Evolutionary conservation across 2,113 vertebrate species (phyloP), one percentile per base, ranked within the genome.

Genomic region (Aramus guarauna): DNA sequence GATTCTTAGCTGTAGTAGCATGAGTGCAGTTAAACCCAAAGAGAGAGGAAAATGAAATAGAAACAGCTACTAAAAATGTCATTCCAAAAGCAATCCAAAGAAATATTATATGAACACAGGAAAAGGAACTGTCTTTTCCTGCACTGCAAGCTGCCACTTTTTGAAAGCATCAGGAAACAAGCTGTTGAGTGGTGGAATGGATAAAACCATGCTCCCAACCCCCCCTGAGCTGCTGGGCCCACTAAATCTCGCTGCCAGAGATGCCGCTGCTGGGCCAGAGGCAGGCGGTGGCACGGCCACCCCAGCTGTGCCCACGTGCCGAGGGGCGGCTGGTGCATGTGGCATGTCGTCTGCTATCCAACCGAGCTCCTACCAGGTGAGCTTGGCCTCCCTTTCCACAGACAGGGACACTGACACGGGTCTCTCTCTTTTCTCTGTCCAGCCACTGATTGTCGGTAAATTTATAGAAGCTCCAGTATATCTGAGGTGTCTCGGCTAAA

Each of bases 221-320:
- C 17, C 17, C 14, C 7, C 34, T 39, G 32, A 39, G 62, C 26
- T 74, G 60, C 52, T 19, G 2, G 6, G 18, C 15, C 60, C 27
- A 6, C 41, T 48, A 7, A 32, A n/a, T 69, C 53, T 81, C 1
- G 1, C 53, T 94, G 77, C 53, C 37, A 34, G 53, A 2, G 24
- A 1, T 76, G 56, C 29, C 2, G 7, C 39, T 53, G 32, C 71
- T 56, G 43, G 55, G 55, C 59, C 68, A 69, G 81, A 75, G 37
- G 52, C 62, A 76, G 41, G 59, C 0, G 0, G 32, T 12, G 56
- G 22, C 4, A 1, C 0, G 2, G 63, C 18, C 39, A n/a, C 34
- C 12, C 36, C 20, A 30, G 72, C 62, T 56, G 48, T 81, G 43
- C 59, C 67, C 48, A 8, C 0, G 0, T 55, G 69, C 79, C 9